phyloP scores from a whole-genome alignment of 2,888 invertebrate genomes.

The Hartigia nigra region DNA sequence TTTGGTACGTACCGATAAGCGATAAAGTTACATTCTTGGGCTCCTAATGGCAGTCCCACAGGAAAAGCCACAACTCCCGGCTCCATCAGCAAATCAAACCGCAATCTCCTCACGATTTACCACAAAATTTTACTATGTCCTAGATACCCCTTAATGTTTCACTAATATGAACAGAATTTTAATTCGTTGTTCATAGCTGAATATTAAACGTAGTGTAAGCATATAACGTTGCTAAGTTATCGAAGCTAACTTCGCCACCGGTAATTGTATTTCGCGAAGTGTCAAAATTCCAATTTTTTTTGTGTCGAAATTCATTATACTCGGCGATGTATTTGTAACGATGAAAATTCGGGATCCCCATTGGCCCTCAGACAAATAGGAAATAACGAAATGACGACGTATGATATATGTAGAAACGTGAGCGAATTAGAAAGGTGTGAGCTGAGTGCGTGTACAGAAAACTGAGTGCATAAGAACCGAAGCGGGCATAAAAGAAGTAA shows the following conservation, averaged over 20 bases:
- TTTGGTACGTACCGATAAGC: conserved; percentile 34
- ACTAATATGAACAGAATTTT: background rate
- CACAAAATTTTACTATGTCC: background rate
- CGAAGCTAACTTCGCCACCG: background rate
- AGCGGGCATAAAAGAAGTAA: background rate
- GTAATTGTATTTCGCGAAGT: background rate
- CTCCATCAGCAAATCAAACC: conserved; percentile 47
- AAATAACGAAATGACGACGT: background rate
- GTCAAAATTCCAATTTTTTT: background rate
- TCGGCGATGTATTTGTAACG: background rate
- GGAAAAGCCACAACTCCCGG: conserved; percentile 44
- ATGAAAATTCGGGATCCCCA: background rate
- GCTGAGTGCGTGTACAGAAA: conserved; percentile 3
- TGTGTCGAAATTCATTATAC: background rate
- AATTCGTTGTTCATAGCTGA: background rate
- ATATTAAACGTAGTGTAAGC: background rate
- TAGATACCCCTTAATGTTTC: background rate
- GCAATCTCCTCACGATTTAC: conserved; percentile 33
- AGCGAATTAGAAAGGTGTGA: conserved; percentile 14
- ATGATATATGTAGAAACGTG: conserved; percentile 18
- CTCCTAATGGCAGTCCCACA: conserved; percentile 42
- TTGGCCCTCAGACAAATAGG: background rate
- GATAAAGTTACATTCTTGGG: conserved; percentile 23
- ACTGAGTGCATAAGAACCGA: background rate
- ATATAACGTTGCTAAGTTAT: background rate